These are phyloP conservation scores for Xiphorhynchus erythropygius DNA, from an alignment of 2,797 vertebrate genomes.

Conservation along the genomic window DNA sequence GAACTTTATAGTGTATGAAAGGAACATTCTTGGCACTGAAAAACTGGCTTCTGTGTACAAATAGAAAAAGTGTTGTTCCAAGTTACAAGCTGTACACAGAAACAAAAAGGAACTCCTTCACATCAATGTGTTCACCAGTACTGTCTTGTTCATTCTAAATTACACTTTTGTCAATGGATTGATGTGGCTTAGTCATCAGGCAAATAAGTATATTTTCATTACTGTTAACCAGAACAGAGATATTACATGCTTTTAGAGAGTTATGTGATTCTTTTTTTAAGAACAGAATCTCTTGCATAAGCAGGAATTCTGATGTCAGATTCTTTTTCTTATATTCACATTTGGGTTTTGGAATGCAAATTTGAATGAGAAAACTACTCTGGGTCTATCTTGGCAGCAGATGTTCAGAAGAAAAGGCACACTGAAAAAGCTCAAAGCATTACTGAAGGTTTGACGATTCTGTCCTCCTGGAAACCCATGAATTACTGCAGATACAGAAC, in stretches of 20 bases:
- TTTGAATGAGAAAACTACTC: background rate
- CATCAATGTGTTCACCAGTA: background rate
- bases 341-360: slow-evolving; percentile 39
- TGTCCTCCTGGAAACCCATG: background rate
- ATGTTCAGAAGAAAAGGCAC: slow-evolving; percentile 15
- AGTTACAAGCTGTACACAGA: background rate
- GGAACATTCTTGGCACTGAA: slow-evolving; percentile 20
- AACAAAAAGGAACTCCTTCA: background rate
- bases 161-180: background rate
- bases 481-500: background rate
- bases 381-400: background rate
- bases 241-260: background rate
- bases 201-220: background rate
- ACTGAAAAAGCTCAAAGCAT: background rate
- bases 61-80: background rate
- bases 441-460: background rate
- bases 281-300: background rate
- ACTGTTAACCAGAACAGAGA: background rate
- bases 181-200: background rate
- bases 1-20: slow-evolving; percentile 20
- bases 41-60: slow-evolving; percentile 7
- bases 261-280: background rate
- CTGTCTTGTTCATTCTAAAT: background rate
- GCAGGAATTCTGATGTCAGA: background rate
- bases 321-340: background rate